Evolutionary conservation across 2,113 vertebrate species (phyloP).

Genomic region (Aspidoscelis tigris): DNA sequence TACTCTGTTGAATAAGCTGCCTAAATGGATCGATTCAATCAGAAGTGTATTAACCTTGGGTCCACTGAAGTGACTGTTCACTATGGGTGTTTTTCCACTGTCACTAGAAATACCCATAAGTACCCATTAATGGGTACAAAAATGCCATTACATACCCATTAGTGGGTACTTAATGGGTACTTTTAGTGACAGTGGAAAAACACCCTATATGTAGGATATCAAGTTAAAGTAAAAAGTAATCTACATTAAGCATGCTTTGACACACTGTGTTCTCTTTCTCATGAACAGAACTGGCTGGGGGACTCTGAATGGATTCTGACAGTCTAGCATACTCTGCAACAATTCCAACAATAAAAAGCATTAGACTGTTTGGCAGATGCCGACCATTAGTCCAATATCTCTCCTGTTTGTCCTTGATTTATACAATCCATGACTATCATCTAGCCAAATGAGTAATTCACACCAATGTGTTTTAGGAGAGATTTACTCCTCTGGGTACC

Average conservation of each 20-base stretch:
- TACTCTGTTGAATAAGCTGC: too few relatives aligned
- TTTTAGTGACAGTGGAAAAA: too few relatives aligned
- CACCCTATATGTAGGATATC: too few relatives aligned
- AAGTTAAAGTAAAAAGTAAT: background rate
- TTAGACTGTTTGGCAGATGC: background rate
- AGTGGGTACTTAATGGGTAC: too few relatives aligned
- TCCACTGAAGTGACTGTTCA: too few relatives aligned
- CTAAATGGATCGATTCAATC: too few relatives aligned
- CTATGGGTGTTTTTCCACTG: too few relatives aligned
- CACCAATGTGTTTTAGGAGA: background rate
- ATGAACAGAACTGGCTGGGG: background rate
- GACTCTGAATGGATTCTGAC: background rate
- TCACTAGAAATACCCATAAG: too few relatives aligned
- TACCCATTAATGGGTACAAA: too few relatives aligned
- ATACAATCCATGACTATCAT: background rate
- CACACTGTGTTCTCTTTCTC: too few relatives aligned
- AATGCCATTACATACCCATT: too few relatives aligned
- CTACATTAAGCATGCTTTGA: background rate
- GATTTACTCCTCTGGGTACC: conserved; percentile 67
- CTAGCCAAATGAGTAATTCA: background rate
- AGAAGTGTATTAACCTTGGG: too few relatives aligned
- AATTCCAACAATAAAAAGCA: background rate
- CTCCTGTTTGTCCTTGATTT: background rate
- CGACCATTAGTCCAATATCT: background rate
- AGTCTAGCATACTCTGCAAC: background rate